Conservation (phyloP, 2,113 vertebrate genomes). For the Plestiodon gilberti region DNA sequence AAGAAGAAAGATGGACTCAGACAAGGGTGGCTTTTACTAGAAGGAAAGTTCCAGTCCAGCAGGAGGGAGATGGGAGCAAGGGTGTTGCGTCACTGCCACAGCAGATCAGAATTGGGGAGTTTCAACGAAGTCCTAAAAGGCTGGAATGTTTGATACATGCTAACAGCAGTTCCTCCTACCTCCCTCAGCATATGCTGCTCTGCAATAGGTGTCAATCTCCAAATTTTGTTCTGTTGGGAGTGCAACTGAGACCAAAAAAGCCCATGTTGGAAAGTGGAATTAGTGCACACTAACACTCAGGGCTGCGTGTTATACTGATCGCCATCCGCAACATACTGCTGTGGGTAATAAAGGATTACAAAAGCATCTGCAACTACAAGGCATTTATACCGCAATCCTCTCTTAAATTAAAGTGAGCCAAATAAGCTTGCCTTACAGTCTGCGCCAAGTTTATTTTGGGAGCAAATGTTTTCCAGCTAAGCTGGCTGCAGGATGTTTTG, state of each 20-base stretch:
- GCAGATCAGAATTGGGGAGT: too few relatives aligned
- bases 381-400: conserved; percentile 17
- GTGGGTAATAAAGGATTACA: conserved; percentile 22
- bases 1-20: not conserved
- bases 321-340: not conserved
- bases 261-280: not conserved
- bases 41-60: not conserved
- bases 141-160: not conserved
- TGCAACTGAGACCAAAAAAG: not conserved
- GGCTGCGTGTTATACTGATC: not conserved
- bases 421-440: conserved; percentile 12
- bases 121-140: not conserved
- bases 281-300: not conserved
- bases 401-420: conserved; percentile 23
- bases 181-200: not conserved
- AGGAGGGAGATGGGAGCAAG: not conserved
- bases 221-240: not conserved
- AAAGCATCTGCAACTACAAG: conserved; percentile 19
- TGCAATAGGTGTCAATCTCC: too few relatives aligned
- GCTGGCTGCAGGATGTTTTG: conserved; percentile 25
- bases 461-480: conserved; percentile 33
- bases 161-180: not conserved
- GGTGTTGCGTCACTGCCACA: too few relatives aligned
- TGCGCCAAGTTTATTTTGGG: conserved; percentile 36
- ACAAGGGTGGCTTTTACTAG: not conserved